Conservation (phyloP, 2,797 vertebrate genomes). For the Orientallactaga sibirica region DNA sequence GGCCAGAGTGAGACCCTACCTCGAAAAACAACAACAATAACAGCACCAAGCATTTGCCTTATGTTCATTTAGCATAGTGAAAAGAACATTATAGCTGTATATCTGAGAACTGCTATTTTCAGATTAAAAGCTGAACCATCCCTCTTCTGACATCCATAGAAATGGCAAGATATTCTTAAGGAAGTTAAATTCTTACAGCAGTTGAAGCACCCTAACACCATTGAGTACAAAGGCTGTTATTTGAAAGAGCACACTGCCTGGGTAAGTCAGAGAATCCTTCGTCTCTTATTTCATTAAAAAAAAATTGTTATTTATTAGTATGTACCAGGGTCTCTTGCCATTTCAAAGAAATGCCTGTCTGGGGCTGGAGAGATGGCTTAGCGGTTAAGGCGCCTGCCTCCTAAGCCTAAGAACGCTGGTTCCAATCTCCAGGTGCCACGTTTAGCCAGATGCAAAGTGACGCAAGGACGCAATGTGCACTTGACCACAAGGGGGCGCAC, state of each 20-base stretch:
- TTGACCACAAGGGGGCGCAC: too few species aligned
- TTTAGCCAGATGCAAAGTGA: too few species aligned
- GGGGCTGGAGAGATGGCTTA: too few species aligned
- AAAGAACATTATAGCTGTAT: not conserved
- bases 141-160: constrained; percentile 87
- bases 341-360: too few species aligned
- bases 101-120: constrained; percentile 49
- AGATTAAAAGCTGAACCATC: constrained; percentile 22
- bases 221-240: constrained; percentile 99
- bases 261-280: constrained; percentile 87
- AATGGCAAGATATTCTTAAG: constrained; percentile 99
- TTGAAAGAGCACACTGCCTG: constrained; percentile 99
- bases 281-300: not conserved
- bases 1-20: too few species aligned
- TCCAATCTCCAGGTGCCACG: too few species aligned
- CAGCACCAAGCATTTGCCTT: constrained; percentile 4
- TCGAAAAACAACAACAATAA: too few species aligned
- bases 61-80: constrained; percentile 28
- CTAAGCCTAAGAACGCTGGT: too few species aligned
- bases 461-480: too few species aligned
- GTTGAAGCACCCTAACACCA: constrained; percentile 98
- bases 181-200: constrained; percentile 98
- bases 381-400: too few species aligned
- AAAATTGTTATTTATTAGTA: too few species aligned
- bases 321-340: too few species aligned